These are phyloP conservation scores for Bombus ignitus DNA, from an alignment of 1,140 invertebrate species.

Conservation along the genomic window DNA sequence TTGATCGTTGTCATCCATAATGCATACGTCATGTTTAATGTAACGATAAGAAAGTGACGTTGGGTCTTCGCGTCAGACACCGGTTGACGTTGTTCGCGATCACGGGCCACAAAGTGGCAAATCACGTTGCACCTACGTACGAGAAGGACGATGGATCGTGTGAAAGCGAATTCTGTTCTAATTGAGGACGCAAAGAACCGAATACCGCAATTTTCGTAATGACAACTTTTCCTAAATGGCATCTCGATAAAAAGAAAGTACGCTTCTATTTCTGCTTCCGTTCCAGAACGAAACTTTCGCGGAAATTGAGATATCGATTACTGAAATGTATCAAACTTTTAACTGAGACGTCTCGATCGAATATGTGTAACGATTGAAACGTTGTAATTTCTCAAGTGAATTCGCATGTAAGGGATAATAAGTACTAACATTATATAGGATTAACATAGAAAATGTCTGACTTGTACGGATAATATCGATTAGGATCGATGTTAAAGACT, in stretches of 20 bases:
- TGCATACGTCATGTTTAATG: conserved; percentile 22
- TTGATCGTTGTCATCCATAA: conserved; percentile 22
- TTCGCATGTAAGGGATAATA: background rate
- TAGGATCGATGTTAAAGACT: background rate
- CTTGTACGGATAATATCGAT: background rate
- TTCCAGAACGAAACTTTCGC: conserved; percentile 6
- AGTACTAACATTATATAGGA: background rate
- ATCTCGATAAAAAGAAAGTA: conserved; percentile 24
- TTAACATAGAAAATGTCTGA: background rate
- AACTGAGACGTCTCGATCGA: background rate
- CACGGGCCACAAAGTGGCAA: background rate
- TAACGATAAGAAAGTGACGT: conserved; percentile 12
- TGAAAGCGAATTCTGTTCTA: conserved; percentile 2
- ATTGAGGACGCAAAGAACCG: background rate
- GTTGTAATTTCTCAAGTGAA: background rate
- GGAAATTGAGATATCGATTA: conserved; percentile 20
- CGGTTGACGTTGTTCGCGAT: background rate
- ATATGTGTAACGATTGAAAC: background rate
- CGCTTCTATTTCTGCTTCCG: background rate
- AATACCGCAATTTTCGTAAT: conserved; percentile 14
- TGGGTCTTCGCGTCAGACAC: background rate
- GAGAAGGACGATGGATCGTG: background rate
- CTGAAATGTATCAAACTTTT: background rate
- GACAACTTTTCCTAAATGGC: background rate
- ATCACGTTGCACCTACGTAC: background rate